Conservation (phyloP, 2,113 vertebrate species). For the Lanius collurio region DNA sequence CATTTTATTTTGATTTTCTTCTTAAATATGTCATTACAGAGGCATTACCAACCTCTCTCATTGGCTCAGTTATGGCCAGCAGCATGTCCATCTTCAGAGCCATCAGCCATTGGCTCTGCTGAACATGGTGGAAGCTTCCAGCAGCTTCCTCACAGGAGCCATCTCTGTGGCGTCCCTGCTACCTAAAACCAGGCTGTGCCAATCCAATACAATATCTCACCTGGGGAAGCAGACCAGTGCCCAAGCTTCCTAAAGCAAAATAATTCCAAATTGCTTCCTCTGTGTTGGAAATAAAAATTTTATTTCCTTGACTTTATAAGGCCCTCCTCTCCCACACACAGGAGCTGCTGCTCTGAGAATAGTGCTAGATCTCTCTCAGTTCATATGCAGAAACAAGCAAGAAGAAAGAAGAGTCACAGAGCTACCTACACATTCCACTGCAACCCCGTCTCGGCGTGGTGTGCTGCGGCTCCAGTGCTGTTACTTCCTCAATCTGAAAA, state of each 20-base stretch:
- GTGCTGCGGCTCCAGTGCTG: neutral
- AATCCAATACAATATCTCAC: neutral
- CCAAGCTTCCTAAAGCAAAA: neutral
- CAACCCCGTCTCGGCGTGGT: fast-evolving
- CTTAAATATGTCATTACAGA: neutral
- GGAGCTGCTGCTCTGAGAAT: neutral
- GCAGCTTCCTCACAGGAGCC: neutral
- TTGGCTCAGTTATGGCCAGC: neutral
- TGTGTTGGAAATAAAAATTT: neutral
- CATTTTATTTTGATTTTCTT: neutral
- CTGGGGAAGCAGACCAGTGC: neutral
- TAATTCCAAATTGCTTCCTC: neutral
- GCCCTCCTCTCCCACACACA: neutral
- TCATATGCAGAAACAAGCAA: neutral
- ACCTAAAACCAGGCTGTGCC: neutral
- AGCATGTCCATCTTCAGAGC: neutral
- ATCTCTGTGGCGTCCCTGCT: neutral
- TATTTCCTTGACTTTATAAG: neutral
- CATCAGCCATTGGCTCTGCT: neutral
- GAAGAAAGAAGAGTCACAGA: neutral
- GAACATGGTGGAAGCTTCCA: neutral
- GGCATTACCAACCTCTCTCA: neutral
- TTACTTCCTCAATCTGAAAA: neutral
- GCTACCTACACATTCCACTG: neutral
- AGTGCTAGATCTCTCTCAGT: neutral